Evolutionary conservation across 2,113 vertebrate genomes (phyloP), one percentile per base, ranked within the genome.

Genomic region (Pterocles burchelli): DNA sequence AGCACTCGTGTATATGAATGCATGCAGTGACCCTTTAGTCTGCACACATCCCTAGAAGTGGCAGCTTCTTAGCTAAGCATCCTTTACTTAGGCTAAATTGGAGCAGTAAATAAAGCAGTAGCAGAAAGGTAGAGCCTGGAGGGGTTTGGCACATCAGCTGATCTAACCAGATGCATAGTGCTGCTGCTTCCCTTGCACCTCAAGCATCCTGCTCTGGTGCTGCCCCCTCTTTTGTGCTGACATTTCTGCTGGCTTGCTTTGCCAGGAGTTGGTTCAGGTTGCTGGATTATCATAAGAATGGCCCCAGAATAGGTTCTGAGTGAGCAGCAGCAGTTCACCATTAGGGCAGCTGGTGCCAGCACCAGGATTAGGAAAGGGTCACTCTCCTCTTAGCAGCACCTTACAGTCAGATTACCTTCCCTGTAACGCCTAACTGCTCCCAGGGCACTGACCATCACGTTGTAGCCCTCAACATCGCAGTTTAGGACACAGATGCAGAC

Each of bases 391-490:
- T 36, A 54, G 38, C 51, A 66, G n/a, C 57, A 81, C 46, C 6
- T 68, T 33, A 17, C 8, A 4, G 31, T n/a, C 49, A 52, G 9
- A 31, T 18, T 19, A 17, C 28, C 71, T 66, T 46, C 0, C 0
- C n/a, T 7, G 13, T 45, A 74, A 81, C 0, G 1, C 43, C 54
- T 11, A 14, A 29, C 20, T 0, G 1, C 28, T 62, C 41, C 43
- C 43, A 29, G 29, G 51, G 59, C 36, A 7, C 24, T 28, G 24
- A 6, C 31, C 28, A 6, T 22, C 59, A 20, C 1, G 1, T 46
- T 45, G 58, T 8, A 41, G 52, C 17, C 36, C n/a, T 38, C 74
- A 43, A 1, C 18, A 3, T 26, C 4, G 12, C 29, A 10, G 36
- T 54, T 89, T 17, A 68, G 55, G 38, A n/a, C 18, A 41, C 38